Conservation (phyloP, 2,888 invertebrate species). For the Uloborus plumipes region DNA sequence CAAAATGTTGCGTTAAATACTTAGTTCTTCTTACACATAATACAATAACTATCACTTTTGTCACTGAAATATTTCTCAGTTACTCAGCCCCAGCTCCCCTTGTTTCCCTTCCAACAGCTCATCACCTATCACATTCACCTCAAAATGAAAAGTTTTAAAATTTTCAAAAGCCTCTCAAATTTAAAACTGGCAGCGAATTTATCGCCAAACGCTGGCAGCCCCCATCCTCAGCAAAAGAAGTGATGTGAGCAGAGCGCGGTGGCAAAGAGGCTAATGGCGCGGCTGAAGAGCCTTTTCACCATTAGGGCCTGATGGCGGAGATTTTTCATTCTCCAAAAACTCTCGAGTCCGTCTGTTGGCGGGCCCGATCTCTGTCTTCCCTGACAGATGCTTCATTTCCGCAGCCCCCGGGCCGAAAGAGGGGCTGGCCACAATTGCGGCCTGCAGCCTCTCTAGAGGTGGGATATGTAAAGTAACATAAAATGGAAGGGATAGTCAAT, state of each 20-base stretch:
- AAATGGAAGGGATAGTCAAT: background rate
- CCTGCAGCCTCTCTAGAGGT: background rate
- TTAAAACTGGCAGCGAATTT: slow-evolving; percentile 27
- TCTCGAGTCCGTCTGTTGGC: slow-evolving; percentile 59
- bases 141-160: no score
- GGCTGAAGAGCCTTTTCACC: slow-evolving; percentile 61
- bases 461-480: background rate
- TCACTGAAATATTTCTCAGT: no score
- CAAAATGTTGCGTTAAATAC: no score
- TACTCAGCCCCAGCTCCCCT: no score
- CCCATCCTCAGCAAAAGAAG: background rate
- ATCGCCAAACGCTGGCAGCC: slow-evolving; percentile 53
- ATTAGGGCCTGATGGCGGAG: slow-evolving; percentile 50
- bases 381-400: slow-evolving; percentile 63
- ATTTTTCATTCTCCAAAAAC: slow-evolving; percentile 61
- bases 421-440: slow-evolving; percentile 5
- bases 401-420: background rate
- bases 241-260: slow-evolving; percentile 30
- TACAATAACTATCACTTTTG: no score
- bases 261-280: slow-evolving; percentile 57
- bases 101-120: no score
- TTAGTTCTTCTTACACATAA: no score
- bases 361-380: slow-evolving; percentile 52
- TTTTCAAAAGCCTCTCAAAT: no score
- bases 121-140: no score